Evolutionary conservation across 2,113 vertebrate genomes (phyloP), one percentile per base, ranked within the genome.

Genomic region (Diglossa brunneiventris): DNA sequence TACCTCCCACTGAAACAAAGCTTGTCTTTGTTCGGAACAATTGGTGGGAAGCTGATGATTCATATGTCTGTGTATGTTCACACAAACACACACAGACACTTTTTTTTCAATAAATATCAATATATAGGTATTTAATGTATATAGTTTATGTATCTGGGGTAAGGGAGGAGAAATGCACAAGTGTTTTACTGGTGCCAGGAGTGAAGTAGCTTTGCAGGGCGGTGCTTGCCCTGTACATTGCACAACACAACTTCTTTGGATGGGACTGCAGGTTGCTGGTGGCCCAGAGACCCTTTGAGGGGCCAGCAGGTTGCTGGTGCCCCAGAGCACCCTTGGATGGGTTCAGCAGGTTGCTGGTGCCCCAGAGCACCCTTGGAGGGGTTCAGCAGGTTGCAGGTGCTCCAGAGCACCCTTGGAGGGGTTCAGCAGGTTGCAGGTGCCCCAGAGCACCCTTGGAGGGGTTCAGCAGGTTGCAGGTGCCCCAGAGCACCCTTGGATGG

Each of bases 271-370:
- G 24, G 61, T 1, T 8, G 5, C 30, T 6, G 46, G 46, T 28
- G 46, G 3, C n/a, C 35, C 13, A 14, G 47, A 49, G 22, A 49
- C 22, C 7, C 20, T 3, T 18, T 15, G 27, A 3, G 11, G 47
- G 47, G 6, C 0, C 4, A 8, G 39, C 8, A 41, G 68, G 21
- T 2, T 17, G 2, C 4, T 26, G 63, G 27, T 39, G 27, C 3
- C 27, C 67, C 11, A 14, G n/a, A 50, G 26, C n/a, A 37, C 5
- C 11, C 49, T 15, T 8, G 4, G 39, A 41, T 41, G 39, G 39
- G 39, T 39, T 39, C 44, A 6, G 56, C 13, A 72, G 58, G 0
- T 56, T 39, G 39, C 28, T 33, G 69, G 13, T 58, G 27, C 17
- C 35, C 47, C 12, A 10, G 14, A 31, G 10, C 47, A 28, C 4